Base-by-base conservation (phyloP, 2,113 vertebrate species). In the Zosterops hypoxanthus region DNA sequence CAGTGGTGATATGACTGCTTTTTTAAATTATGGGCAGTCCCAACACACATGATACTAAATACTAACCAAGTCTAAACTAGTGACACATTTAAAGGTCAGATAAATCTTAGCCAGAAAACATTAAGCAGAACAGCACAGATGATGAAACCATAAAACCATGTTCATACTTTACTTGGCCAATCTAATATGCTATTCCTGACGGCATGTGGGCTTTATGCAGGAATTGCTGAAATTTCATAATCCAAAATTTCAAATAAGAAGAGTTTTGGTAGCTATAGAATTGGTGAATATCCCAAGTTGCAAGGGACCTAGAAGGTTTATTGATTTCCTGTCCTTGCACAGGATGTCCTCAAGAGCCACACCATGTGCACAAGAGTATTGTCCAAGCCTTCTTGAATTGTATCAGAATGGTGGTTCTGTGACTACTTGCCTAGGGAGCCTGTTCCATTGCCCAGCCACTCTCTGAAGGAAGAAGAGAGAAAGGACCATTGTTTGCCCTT, bases 11-110 rank as follows among this genome's bases (percentile, higher is more conserved):
- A 47, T 14, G 4, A 50, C 7, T 55, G 5, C 3, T 61, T 72
- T 57, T 90, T 31, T 0, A 65, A 65, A 42, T 41, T 82, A 36
- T 20, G 11, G 10, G 22, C 14, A 69, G 8, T 73, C 14, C 8
- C 14, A 59, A n/a, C 7, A 44, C 9, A 56, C 3, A 21, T 7
- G 16, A 76, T 12, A n/a, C 8, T 49, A 60, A 56, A 29, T 41
- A 82, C 14, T 57, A 70, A 55, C 3, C 0, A 1, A 72, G 31
- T 61, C 39, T 52, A 63, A 64, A 46, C 8, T 0, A 1, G 17
- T 4, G 3, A n/a, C 6, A 39, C 8, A 13, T 71, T 61, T 72
- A 26, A 44, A 82, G 20, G 22, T 49, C 47, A 84, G 33, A 44
- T 23, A 50, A 85, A 18, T 72, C 14, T 46, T 36, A 49, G 20